phyloP scores from a whole-genome alignment of 2,888 invertebrate species.

The Catocala sponsa region DNA sequence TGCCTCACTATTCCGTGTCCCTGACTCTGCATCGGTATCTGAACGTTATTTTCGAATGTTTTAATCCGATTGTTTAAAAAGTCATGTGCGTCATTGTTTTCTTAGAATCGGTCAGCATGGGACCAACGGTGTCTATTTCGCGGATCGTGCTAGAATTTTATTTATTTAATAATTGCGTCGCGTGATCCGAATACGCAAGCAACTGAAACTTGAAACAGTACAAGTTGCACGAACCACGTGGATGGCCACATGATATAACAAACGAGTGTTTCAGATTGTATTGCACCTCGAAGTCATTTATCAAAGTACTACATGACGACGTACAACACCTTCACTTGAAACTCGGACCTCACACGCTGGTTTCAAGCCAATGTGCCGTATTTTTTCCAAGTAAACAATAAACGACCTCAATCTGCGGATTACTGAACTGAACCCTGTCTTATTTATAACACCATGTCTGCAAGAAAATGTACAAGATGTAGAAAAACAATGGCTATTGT shows the following conservation, averaged over 20 bases:
- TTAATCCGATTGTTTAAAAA: not conserved
- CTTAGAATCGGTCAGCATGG: not conserved
- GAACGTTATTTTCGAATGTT: too few relatives aligned
- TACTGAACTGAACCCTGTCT: too few relatives aligned
- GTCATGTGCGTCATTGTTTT: not conserved
- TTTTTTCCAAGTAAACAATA: not conserved
- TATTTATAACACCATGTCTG: too few relatives aligned
- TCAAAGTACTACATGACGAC: conserved; percentile 39
- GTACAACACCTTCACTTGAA: conserved; percentile 37
- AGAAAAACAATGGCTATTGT: conserved; percentile 5
- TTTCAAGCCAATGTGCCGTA: conserved; percentile 20
- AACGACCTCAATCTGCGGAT: conserved; percentile 26
- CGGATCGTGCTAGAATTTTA: conserved; percentile 9
- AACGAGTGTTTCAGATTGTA: conserved; percentile 28
- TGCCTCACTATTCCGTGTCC: too few relatives aligned
- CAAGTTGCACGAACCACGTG: conserved; percentile 19
- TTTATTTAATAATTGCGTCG: conserved; percentile 15
- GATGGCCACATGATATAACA: conserved; percentile 20
- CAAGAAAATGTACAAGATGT: not conserved
- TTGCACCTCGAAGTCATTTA: conserved; percentile 53
- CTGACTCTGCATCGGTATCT: too few relatives aligned
- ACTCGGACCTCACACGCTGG: conserved; percentile 51
- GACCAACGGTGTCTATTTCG: conserved; percentile 7
- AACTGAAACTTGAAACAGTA: conserved; percentile 32
- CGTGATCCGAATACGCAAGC: conserved; percentile 20